phyloP scores from a whole-genome alignment of 2,797 vertebrate genomes.

The Capromys pilorides region DNA sequence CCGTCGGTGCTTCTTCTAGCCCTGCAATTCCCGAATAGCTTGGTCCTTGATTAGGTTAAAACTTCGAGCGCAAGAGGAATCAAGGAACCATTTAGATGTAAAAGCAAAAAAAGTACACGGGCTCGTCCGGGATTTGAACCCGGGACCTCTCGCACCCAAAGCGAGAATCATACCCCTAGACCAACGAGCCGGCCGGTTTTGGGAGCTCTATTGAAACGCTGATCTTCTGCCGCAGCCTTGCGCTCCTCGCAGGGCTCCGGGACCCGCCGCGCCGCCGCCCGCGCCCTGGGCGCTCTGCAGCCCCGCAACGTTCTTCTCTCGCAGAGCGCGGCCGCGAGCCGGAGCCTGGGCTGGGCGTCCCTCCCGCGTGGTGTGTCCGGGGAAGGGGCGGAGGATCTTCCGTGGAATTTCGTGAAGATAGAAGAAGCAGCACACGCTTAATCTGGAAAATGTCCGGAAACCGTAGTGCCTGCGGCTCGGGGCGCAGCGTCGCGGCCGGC shows the following conservation, averaged over 20 bases:
- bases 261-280: rapidly evolving
- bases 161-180: slow-evolving; percentile 80
- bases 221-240: rapidly evolving
- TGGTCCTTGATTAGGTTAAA: not conserved
- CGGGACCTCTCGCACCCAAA: slow-evolving; percentile 85
- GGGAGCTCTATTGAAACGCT: rapidly evolving
- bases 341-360: too few relatives aligned
- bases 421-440: not conserved
- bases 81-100: not conserved
- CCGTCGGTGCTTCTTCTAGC: too few relatives aligned
- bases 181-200: rapidly evolving
- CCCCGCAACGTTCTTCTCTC: too few relatives aligned
- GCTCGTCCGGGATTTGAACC: slow-evolving; percentile 84
- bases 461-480: not conserved
- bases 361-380: not conserved
- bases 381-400: not conserved
- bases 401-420: not conserved
- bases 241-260: rapidly evolving
- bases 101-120: not conserved
- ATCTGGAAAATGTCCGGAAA: slow-evolving; percentile 20
- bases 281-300: too few relatives aligned
- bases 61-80: not conserved
- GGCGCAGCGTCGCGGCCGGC: too few relatives aligned
- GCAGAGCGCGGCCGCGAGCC: too few relatives aligned
- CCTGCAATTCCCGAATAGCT: rapidly evolving